These are phyloP conservation scores for Athripsodes cinereus DNA, from an alignment of 2,888 invertebrate genomes.

Conservation along the genomic window DNA sequence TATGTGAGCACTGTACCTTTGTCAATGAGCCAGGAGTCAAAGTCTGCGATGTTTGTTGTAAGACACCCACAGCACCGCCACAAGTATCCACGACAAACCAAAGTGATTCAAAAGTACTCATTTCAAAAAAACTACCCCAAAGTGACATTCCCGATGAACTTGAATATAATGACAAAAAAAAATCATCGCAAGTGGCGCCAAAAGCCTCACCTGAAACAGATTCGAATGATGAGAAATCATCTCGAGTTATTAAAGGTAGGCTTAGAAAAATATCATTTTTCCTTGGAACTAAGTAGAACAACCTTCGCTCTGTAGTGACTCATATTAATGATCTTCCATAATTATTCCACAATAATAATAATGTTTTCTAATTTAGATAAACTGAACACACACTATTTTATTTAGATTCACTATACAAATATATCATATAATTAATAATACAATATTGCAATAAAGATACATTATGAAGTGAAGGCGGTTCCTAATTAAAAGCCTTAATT, in stretches of 20 bases:
- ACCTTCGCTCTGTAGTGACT: too few relatives aligned
- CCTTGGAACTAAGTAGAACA: conserved; percentile 55
- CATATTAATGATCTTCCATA: too few relatives aligned
- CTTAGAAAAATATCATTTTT: conserved; percentile 68
- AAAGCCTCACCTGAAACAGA: conserved; percentile 27
- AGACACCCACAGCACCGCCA: conserved; percentile 57
- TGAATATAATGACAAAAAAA: conserved; percentile 36
- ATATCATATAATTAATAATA: too few relatives aligned
- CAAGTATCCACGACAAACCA: neutral
- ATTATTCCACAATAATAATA: too few relatives aligned
- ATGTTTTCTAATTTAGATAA: too few relatives aligned
- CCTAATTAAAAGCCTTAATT: conserved; percentile 19
- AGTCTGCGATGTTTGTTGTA: conserved; percentile 82
- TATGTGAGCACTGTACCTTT: conserved; percentile 86
- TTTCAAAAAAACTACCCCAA: conserved; percentile 13
- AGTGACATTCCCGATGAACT: conserved; percentile 34
- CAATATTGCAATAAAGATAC: too few relatives aligned
- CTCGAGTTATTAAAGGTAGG: conserved; percentile 53
- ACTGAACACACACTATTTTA: too few relatives aligned
- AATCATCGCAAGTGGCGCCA: conserved; percentile 30
- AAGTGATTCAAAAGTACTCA: neutral
- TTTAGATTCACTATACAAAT: too few relatives aligned
- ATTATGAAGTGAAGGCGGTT: conserved; percentile 5
- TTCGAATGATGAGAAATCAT: conserved; percentile 26
- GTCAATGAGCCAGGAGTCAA: conserved; percentile 74